Evolutionary conservation across 92 coral and sea anemone genomes (phyloP).

Genomic region (Ricordea florida): DNA sequence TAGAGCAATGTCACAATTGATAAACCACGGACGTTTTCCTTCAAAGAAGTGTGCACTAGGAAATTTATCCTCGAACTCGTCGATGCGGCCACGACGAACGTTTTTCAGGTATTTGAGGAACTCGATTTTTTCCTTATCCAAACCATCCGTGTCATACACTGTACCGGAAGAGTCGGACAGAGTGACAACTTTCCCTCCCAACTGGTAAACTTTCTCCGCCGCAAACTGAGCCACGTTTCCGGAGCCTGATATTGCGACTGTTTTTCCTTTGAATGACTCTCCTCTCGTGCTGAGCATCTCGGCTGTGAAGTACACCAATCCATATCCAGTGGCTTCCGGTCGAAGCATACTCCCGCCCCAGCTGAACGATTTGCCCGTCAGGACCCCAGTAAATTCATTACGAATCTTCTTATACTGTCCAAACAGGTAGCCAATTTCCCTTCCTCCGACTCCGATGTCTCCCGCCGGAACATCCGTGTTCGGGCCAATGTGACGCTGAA

Average conservation of each 20-base stretch:
- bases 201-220: slow-evolving; percentile 73
- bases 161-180: slow-evolving; percentile 87
- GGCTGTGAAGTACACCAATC: slow-evolving; percentile 87
- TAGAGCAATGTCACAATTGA: slow-evolving; percentile 79
- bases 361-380: slow-evolving; percentile 73
- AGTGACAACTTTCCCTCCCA: slow-evolving; percentile 84
- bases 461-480: slow-evolving; percentile 95
- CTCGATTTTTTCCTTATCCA: slow-evolving; percentile 77
- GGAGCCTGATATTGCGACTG: slow-evolving; percentile 79
- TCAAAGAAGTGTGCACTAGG: slow-evolving; percentile 75
- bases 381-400: slow-evolving; percentile 87
- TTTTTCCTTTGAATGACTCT: slow-evolving; percentile 76
- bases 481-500: slow-evolving; percentile 92
- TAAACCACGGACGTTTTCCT: slow-evolving; percentile 88
- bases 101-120: slow-evolving; percentile 73
- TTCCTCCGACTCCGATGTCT: slow-evolving; percentile 87
- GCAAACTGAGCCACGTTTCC: slow-evolving; percentile 95
- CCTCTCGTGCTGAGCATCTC: slow-evolving; percentile 85
- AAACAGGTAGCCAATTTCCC: slow-evolving; percentile 92
- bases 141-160: slow-evolving; percentile 76
- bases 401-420: slow-evolving; percentile 91
- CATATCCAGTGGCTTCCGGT: slow-evolving; percentile 94
- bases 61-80: slow-evolving; percentile 67
- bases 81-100: slow-evolving; percentile 80
- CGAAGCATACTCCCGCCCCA: slow-evolving; percentile 90